Base-by-base conservation (phyloP, 2,888 invertebrate genomes). In the Portevinia maculata region DNA sequence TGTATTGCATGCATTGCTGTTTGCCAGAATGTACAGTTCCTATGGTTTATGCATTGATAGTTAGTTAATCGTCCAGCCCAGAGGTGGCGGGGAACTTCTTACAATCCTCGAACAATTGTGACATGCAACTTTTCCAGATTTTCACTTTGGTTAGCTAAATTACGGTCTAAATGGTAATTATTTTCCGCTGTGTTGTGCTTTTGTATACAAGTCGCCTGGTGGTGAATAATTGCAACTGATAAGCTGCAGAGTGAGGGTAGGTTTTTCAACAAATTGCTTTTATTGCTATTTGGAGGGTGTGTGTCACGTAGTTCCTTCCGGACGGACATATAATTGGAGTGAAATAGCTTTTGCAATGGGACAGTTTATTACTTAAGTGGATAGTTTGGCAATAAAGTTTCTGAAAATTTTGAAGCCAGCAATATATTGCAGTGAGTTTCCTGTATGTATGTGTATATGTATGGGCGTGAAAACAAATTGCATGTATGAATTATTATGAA, bases 41-140 rank as follows among this genome's bases (percentile, higher is more conserved):
- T 60, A 76, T 83, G 70, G 65, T 83, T 83, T 83, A 83, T 83
- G 76, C 76, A 83, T 76, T 65, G 81, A 83, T 83, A 76, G 76
- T 81, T 81, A 81, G 76, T 81, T 81, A 81, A 76, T 75, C 81
- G 76, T 76, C 39, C 48, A 44, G 13, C 1, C n/a, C 37, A 5
- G 9, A 13, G 11, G 39, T 15, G 3, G n/a, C 9, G 37, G 6
- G 11, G 34, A 55, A 57, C 28, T 59, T 50, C 48, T 28, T 11
- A 8, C 7, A 41, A 28, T 32, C 21, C 32, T n/a, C n/a, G 41
- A 50, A 24, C 65, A 52, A 32, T 34, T 60, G 52, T 64, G 67
- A 78, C 83, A 83, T 83, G 83, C 83, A 78, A 83, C 83, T 67
- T 78, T 76, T 39, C 57, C 39, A 21, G 70, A 71, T 81, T 81